Evolutionary conservation across 1,140 invertebrate species (phyloP), one percentile per base, ranked within the genome.

Genomic region (Camponotus vicinus): DNA sequence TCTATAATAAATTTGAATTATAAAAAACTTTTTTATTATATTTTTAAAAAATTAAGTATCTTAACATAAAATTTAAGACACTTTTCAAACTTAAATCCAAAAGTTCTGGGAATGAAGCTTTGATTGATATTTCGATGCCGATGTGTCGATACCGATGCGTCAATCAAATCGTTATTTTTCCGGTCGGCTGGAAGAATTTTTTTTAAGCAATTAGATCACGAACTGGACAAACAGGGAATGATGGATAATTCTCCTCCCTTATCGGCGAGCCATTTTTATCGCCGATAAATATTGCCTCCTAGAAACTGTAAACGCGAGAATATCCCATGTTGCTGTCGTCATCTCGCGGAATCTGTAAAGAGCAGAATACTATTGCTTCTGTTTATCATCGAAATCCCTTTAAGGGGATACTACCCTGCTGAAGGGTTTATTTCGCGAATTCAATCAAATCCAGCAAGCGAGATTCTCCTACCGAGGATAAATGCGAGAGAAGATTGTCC

Each of bases 141-240:
- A 21, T 55, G 77, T 9, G 77, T 9, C 32, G 37, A 40, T 69
- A 55, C 5, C 32, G 37, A 40, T 69, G 40, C 5, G 37, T 40
- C 34, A 64, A 79, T 67, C n/a, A 2, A 80, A 69, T 4, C 49
- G 4, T 69, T 80, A 55, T 69, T 80, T 37, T 55, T 69, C 77
- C 13, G n/a, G 4, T 5, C 7, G 18, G 13, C 15, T 7, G 15
- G 37, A 1, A 42, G 34, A 61, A 61, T 63, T 42, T 69, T 69
- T 69, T 69, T 80, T 57, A 27, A 55, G 5, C 45, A 5, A 80
- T 69, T 42, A 18, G 13, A 3, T 37, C 3, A 37, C 13, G 13
- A 34, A 67, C 61, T 57, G 32, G 63, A 69, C 45, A 80, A 80
- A 55, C 52, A 55, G 40, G 34, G 4, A 13, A 27, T 55, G 49